These are phyloP conservation scores for Artibeus lituratus DNA, from an alignment of 2,797 vertebrate species.

Conservation along the genomic window DNA sequence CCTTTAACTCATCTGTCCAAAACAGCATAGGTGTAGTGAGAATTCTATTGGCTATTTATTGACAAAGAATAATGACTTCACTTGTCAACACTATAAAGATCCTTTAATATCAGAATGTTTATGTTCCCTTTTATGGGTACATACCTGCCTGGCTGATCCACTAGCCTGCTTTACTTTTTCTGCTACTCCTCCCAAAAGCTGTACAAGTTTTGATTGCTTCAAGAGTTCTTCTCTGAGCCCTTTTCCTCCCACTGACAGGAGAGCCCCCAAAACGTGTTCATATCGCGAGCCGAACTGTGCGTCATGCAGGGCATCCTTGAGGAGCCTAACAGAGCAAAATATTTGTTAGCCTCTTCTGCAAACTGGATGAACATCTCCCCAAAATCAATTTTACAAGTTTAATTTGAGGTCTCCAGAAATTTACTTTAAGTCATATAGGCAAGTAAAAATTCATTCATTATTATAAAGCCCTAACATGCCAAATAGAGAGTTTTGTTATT, in stretches of 20 bases:
- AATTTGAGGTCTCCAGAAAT: conserved; percentile 4
- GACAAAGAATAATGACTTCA: conserved; percentile 4
- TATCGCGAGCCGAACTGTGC: conserved; percentile 90
- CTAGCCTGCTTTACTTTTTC: conserved; percentile 94
- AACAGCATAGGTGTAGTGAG: background rate
- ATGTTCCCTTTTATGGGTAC: conserved; percentile 41
- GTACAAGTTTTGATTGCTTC: conserved; percentile 93
- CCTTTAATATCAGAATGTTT: conserved; percentile 4
- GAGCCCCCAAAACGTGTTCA: conserved; percentile 91
- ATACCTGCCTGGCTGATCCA: conserved; percentile 92
- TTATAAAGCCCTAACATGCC: background rate
- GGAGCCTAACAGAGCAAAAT: conserved; percentile 87
- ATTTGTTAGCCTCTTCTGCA: conserved; percentile 42
- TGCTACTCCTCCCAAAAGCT: conserved; percentile 92
- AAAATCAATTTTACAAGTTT: conserved; percentile 13
- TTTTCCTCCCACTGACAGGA: conserved; percentile 92
- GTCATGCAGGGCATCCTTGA: conserved; percentile 94
- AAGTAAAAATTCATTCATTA: conserved; percentile 28
- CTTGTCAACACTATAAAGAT: background rate
- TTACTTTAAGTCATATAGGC: conserved; percentile 45
- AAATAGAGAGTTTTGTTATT: background rate
- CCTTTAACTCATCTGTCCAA: background rate
- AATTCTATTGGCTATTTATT: background rate
- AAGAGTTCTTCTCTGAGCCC: conserved; percentile 92
- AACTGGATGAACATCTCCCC: background rate